Base-by-base conservation (phyloP, 1,140 invertebrate species). In the Eumeta japonica region DNA sequence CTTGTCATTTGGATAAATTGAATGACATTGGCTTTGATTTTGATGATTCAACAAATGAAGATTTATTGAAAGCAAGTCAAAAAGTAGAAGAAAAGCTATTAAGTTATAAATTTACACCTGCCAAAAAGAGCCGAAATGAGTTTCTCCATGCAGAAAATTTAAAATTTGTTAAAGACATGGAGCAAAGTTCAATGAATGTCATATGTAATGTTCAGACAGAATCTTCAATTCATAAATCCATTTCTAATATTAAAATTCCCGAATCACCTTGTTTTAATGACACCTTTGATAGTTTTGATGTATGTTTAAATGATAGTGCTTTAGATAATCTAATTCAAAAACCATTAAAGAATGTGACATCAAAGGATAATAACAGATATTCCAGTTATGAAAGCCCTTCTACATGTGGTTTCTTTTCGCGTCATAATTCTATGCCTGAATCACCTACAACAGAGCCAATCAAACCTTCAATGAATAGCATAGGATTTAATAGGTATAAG, bases 11-110 rank as follows among this genome's bases (percentile, higher is more conserved):
- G 50, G 68, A 61, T 18, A 68, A 68, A 41, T 71, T 71, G 48
- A 35, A 41, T 20, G 67, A 72, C 52, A 37, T 49, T 16, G 66
- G 73, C 28, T 30, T 74, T 28, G 75, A 76, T 51, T 76, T 68
- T 24, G 75, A 77, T 47, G 71, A 77, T 55, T 77, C 72, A 24
- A 67, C 76, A 54, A 76, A 77, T 60, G 75, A 77, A 48, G 72
- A 58, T 46, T 47, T 77, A 30, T 42, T 76, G 16, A 66, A 64
- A 57, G 71, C 66, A 13, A 76, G 66, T 52, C 75, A 77, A 50
- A 46, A 66, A 31, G 62, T 72, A 5, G 75, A 77, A 53, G 60
- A 70, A 37, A 67, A 63, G 29, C 46, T 67, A 10, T 41, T 61
- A 27, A 54, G 50, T 20, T 24, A 43, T 44, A 45, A 55, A 37